phyloP scores from a whole-genome alignment of 2,888 invertebrate genomes.

The Teleiodes luculella region DNA sequence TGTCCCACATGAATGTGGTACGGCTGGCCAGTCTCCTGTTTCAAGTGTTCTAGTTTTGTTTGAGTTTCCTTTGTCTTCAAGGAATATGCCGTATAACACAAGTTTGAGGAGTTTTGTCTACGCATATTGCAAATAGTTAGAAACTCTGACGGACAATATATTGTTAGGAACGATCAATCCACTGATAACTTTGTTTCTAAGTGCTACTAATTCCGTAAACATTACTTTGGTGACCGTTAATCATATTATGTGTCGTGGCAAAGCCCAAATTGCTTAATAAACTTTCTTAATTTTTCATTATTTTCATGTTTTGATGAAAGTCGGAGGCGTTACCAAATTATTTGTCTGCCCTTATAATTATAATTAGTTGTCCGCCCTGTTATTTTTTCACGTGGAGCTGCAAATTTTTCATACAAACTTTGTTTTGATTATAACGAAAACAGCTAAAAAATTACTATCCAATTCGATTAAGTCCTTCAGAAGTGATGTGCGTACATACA shows the following conservation, averaged over 20 bases:
- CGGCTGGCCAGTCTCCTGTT: neutral
- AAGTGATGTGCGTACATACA: too few species aligned
- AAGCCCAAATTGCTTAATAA: slow-evolving; percentile 21
- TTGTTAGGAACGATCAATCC: too few species aligned
- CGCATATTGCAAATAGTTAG: neutral
- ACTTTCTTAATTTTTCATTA: slow-evolving; percentile 21
- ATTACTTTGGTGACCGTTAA: neutral
- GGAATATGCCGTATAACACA: neutral
- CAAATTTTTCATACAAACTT: too few species aligned
- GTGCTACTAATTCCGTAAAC: neutral
- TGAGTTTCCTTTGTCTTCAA: neutral
- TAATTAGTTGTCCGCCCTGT: too few species aligned
- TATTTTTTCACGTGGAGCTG: too few species aligned
- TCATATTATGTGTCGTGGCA: neutral
- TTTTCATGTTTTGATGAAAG: neutral
- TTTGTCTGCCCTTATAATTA: too few species aligned
- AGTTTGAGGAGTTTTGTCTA: neutral
- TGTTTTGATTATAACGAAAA: too few species aligned
- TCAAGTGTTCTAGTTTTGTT: neutral
- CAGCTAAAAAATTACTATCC: too few species aligned
- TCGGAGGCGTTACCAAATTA: slow-evolving; percentile 1
- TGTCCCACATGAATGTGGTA: too few species aligned
- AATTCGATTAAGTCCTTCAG: too few species aligned
- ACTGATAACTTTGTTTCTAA: neutral
- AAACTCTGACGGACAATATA: too few species aligned